These are phyloP conservation scores for Drosophila anceps DNA, from an alignment of 2,888 invertebrate genomes.

Conservation along the genomic window DNA sequence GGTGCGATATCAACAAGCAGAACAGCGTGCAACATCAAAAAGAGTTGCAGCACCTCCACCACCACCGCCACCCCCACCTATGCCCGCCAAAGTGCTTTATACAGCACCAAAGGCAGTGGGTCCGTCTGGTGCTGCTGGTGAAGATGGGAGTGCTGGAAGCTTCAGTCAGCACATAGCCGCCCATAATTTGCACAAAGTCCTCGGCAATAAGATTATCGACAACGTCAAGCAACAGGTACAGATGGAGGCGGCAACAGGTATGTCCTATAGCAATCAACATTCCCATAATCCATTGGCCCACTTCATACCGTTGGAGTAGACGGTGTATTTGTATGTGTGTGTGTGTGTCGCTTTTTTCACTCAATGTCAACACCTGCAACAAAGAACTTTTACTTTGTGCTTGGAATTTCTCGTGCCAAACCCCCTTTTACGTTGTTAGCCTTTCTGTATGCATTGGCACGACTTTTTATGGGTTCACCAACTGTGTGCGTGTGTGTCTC, in stretches of 20 bases:
- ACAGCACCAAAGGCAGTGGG: conserved; percentile 21
- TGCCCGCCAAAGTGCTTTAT: conserved; percentile 81
- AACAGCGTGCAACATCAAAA: conserved; percentile 37
- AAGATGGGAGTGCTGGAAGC: conserved; percentile 29
- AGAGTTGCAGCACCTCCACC: conserved; percentile 67
- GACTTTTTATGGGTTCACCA: neutral
- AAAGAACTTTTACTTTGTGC: conserved; percentile 9
- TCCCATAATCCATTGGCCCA: conserved; percentile 13
- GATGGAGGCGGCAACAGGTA: conserved; percentile 85
- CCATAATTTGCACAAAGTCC: conserved; percentile 74
- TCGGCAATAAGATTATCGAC: conserved; percentile 81
- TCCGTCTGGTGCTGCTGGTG: conserved; percentile 28
- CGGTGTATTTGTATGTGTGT: neutral
- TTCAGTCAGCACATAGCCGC: conserved; percentile 75
- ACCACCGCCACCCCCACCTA: conserved; percentile 80
- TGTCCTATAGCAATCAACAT: conserved; percentile 58
- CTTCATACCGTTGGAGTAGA: neutral
- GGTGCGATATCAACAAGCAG: conserved; percentile 74
- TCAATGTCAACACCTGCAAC: conserved; percentile 27
- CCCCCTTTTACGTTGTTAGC: conserved; percentile 5
- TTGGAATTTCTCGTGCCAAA: neutral
- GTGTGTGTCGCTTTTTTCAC: conserved; percentile 6
- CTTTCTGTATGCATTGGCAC: conserved; percentile 12
- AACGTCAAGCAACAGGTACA: conserved; percentile 84
- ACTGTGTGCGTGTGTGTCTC: neutral